Percentiles rank a stretch among this genome's conserved stretches.
Conservation (phyloP, 2,888 invertebrate species). For the Hypomecis atomaria region DNA sequence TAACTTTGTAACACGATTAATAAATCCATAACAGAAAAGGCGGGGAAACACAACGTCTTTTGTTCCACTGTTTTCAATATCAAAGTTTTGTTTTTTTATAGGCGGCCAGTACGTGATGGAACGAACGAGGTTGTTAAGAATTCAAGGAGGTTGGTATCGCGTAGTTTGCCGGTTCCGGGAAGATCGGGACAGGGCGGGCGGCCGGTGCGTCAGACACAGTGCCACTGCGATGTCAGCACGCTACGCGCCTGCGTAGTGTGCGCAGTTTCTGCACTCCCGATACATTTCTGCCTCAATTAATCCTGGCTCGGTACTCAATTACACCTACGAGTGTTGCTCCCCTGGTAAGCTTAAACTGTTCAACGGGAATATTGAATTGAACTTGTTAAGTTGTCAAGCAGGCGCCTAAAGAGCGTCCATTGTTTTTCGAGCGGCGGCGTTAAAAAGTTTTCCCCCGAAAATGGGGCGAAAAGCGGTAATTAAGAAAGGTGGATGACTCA, state of each 20-base stretch:
- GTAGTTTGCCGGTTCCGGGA: slow-evolving; percentile 45
- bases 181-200: slow-evolving; percentile 58
- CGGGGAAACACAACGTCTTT: slow-evolving; percentile 27
- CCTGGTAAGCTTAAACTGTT: slow-evolving; percentile 52
- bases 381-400: slow-evolving; percentile 44
- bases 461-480: slow-evolving; percentile 2
- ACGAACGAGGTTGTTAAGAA: slow-evolving; percentile 17
- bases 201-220: slow-evolving; percentile 63
- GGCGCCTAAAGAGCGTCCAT: slow-evolving; percentile 26
- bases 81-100: slow-evolving; percentile 18
- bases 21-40: slow-evolving; percentile 19
- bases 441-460: slow-evolving; percentile 12
- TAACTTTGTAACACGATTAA: slow-evolving; percentile 34
- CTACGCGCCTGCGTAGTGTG: slow-evolving; percentile 80
- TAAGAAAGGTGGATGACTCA: slow-evolving; percentile 1
- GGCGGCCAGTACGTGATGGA: slow-evolving; percentile 12
- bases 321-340: slow-evolving; percentile 63
- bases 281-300: slow-evolving; percentile 83
- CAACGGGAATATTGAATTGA: slow-evolving; percentile 44
- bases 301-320: slow-evolving; percentile 77
- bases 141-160: slow-evolving; percentile 38
- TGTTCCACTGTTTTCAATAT: slow-evolving; percentile 37
- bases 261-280: slow-evolving; percentile 76
- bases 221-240: slow-evolving; percentile 71
- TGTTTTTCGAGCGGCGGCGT: slow-evolving; percentile 12